A percentile compares a stretch with the other conserved stretches of the same genome.
Conservation (phyloP, 2,113 vertebrate species). For the Thunnus maccoyii region DNA sequence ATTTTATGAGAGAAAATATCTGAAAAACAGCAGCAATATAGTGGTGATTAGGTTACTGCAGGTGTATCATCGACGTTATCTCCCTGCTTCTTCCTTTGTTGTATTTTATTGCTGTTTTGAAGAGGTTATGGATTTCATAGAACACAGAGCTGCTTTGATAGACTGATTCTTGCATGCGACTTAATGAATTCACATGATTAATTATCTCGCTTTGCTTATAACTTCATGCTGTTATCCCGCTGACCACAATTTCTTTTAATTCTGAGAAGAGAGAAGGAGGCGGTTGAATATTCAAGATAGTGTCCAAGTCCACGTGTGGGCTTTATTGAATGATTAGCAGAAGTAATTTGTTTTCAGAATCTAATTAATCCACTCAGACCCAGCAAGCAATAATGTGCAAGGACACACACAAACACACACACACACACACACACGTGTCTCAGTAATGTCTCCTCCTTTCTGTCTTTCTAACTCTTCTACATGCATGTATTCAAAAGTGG, state of each 20-base stretch:
- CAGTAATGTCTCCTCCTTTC: constrained; percentile 2
- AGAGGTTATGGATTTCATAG: constrained; percentile 42
- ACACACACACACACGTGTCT: background rate
- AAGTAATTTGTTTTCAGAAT: constrained; percentile 84
- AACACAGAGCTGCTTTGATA: constrained; percentile 45
- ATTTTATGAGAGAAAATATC: constrained; percentile 1
- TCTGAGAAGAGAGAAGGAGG: constrained; percentile 26
- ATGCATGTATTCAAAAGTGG: constrained; percentile 44
- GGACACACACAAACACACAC: constrained; percentile 41
- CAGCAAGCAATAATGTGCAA: constrained; percentile 60
- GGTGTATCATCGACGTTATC: constrained; percentile 3
- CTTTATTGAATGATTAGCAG: constrained; percentile 81
- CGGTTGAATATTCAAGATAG: constrained; percentile 75
- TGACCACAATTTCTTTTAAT: constrained; percentile 70
- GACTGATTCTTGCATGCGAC: constrained; percentile 47
- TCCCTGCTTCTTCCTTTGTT: constrained; percentile 12
- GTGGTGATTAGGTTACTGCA: constrained; percentile 29
- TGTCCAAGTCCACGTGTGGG: constrained; percentile 67
- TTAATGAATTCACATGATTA: constrained; percentile 72
- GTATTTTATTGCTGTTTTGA: constrained; percentile 46
- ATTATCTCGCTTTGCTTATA: constrained; percentile 66
- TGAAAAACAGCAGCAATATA: constrained; percentile 19
- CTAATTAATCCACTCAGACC: constrained; percentile 80
- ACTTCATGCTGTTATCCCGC: constrained; percentile 59
- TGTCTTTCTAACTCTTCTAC: constrained; percentile 10